These are phyloP conservation scores for Nomada lathburiana DNA, from an alignment of 2,888 invertebrate species.

Conservation along the genomic window DNA sequence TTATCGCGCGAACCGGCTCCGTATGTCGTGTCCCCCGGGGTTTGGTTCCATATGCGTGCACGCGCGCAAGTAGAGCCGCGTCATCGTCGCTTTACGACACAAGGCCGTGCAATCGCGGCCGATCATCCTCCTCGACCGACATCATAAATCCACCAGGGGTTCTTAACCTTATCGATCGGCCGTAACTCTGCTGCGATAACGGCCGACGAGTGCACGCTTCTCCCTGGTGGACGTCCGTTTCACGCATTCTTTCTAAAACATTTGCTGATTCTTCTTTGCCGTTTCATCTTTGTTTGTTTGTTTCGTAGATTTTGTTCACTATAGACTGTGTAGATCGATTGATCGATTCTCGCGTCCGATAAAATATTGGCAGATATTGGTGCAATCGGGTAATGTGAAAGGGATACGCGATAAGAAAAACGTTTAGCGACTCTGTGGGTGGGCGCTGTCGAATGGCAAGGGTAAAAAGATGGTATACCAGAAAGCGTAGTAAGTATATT, in stretches of 20 bases:
- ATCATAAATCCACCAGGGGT: conserved; percentile 82
- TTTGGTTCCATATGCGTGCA: conserved; percentile 60
- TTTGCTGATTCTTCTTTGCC: conserved; percentile 6
- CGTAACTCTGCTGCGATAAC: conserved; percentile 65
- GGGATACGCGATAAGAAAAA: too few species aligned
- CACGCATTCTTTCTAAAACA: conserved; percentile 40
- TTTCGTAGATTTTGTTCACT: not conserved
- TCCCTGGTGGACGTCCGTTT: conserved; percentile 33
- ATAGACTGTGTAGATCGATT: too few species aligned
- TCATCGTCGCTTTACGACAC: conserved; percentile 81
- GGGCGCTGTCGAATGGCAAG: not conserved
- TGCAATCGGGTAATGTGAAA: too few species aligned
- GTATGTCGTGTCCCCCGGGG: conserved; percentile 38
- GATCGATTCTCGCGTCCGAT: too few species aligned
- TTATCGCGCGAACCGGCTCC: conserved; percentile 35
- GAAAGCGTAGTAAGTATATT: conserved; percentile 32
- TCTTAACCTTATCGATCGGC: conserved; percentile 82
- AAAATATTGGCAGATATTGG: too few species aligned
- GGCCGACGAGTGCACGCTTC: conserved; percentile 60
- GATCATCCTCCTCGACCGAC: conserved; percentile 81
- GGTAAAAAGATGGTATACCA: not conserved
- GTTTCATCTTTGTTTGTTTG: not conserved
- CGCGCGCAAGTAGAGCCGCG: conserved; percentile 65
- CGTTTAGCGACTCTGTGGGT: too few species aligned
- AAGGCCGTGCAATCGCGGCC: conserved; percentile 84